These are phyloP conservation scores for Drosophila insularis DNA, from an alignment of 1,140 invertebrate genomes.

Conservation along the genomic window DNA sequence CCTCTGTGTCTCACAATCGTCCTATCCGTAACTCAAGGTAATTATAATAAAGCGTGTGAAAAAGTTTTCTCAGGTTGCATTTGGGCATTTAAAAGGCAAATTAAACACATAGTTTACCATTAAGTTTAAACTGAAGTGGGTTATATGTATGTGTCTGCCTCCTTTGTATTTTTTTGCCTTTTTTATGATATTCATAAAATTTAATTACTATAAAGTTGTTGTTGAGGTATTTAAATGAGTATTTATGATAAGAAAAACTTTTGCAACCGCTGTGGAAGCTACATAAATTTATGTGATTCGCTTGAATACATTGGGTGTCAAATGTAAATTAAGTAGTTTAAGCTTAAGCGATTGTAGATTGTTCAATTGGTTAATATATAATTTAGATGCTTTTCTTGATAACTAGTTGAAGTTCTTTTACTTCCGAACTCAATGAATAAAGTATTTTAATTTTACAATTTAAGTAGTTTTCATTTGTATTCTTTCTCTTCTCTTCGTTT, in stretches of 20 bases:
- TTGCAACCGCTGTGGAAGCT: slow-evolving; percentile 5
- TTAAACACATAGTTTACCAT: slow-evolving; percentile 8
- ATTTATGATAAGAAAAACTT: slow-evolving; percentile 11
- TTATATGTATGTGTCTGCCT: not conserved
- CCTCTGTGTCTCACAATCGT: no score
- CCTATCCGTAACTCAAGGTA: slow-evolving; percentile 26
- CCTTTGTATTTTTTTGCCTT: not conserved
- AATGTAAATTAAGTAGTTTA: not conserved
- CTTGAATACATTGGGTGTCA: not conserved
- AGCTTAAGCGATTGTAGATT: not conserved
- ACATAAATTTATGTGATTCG: not conserved
- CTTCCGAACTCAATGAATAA: not conserved
- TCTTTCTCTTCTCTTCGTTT: not conserved
- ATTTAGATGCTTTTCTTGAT: no score
- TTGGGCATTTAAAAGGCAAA: slow-evolving; percentile 24
- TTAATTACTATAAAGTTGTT: slow-evolving; percentile 23
- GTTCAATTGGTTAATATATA: not conserved
- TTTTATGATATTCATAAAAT: slow-evolving; percentile 38
- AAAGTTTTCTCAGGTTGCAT: slow-evolving; percentile 16
- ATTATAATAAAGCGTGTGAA: slow-evolving; percentile 52
- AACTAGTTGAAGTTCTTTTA: not conserved
- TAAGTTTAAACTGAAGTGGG: not conserved
- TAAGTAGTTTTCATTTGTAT: slow-evolving; percentile 10
- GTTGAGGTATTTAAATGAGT: slow-evolving; percentile 14
- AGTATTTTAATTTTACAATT: not conserved